phyloP scores from a whole-genome alignment of 2,888 invertebrate species.

The Noctua fimbriata region DNA sequence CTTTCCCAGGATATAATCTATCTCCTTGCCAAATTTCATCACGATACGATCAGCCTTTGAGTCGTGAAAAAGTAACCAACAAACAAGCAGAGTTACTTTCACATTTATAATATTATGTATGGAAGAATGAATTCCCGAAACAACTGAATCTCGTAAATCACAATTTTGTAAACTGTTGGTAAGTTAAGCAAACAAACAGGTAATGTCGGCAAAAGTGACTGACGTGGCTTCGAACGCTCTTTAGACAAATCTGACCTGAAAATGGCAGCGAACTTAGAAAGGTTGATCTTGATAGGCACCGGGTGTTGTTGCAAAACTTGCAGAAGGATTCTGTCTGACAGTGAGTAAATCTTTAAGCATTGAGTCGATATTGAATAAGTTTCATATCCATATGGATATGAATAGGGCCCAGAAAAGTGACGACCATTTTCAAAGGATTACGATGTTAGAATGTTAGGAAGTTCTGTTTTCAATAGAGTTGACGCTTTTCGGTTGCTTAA shows the following conservation, averaged over 20 bases:
- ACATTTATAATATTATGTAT: no score
- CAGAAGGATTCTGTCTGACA: neutral
- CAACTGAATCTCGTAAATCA: neutral
- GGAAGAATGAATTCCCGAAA: neutral
- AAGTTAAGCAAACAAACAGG: neutral
- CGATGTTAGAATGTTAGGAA: no score
- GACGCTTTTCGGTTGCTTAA: no score
- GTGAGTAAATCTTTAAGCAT: neutral
- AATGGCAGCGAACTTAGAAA: neutral
- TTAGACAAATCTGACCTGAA: neutral
- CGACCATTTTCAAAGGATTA: neutral
- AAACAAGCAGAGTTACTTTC: no score
- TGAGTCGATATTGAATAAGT: slow-evolving; percentile 16
- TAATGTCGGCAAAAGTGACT: neutral
- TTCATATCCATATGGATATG: neutral
- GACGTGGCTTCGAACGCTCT: neutral
- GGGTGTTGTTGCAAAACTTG: neutral
- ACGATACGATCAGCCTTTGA: no score
- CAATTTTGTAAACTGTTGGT: neutral
- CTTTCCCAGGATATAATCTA: no score
- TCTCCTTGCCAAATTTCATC: no score
- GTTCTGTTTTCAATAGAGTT: neutral
- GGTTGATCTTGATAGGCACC: neutral
- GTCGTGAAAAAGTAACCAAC: no score
- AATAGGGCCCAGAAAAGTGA: neutral